phyloP scores from a whole-genome alignment of 2,797 vertebrate genomes.

The Harpagifer antarcticus region DNA sequence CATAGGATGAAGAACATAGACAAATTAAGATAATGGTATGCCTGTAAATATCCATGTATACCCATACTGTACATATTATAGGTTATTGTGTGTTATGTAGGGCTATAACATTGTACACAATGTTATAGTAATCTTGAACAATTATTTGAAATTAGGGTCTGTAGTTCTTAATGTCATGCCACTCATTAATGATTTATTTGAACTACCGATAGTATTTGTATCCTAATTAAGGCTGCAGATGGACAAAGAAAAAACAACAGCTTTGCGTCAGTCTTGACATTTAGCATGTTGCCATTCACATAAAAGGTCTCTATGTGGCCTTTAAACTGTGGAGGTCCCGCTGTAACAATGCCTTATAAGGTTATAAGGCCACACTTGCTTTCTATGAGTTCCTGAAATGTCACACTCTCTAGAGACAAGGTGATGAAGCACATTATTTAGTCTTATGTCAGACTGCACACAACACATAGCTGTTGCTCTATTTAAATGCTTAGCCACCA shows the following conservation, averaged over 20 bases:
- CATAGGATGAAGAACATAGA: not conserved
- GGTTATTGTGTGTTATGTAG: not conserved
- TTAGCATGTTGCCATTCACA: slow-evolving; percentile 1
- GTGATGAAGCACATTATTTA: slow-evolving; percentile 9
- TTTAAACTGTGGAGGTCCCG: slow-evolving; percentile 11
- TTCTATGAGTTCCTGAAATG: slow-evolving; percentile 9
- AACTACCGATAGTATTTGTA: not conserved
- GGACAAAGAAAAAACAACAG: slow-evolving; percentile 11
- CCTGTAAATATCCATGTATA: not conserved
- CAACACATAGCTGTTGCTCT: not conserved
- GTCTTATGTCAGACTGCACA: slow-evolving; percentile 2
- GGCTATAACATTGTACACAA: not conserved
- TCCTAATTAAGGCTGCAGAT: not conserved
- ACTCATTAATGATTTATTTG: slow-evolving; percentile 2
- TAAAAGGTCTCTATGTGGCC: slow-evolving; percentile 5
- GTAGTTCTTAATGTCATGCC: not conserved
- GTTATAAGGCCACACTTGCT: slow-evolving; percentile 4
- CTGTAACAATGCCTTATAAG: slow-evolving; percentile 8
- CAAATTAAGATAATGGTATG: not conserved
- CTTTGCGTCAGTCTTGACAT: slow-evolving; percentile 19
- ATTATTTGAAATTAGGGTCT: not conserved
- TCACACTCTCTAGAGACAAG: not conserved
- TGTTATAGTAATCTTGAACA: not conserved
- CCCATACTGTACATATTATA: not conserved
- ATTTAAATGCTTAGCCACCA: not conserved